Percentiles rank a stretch among this genome's conserved stretches.
These are phyloP conservation scores for Montipora capricornis DNA, from an alignment of 64 coral and sea anemone species.

Conservation along the genomic window DNA sequence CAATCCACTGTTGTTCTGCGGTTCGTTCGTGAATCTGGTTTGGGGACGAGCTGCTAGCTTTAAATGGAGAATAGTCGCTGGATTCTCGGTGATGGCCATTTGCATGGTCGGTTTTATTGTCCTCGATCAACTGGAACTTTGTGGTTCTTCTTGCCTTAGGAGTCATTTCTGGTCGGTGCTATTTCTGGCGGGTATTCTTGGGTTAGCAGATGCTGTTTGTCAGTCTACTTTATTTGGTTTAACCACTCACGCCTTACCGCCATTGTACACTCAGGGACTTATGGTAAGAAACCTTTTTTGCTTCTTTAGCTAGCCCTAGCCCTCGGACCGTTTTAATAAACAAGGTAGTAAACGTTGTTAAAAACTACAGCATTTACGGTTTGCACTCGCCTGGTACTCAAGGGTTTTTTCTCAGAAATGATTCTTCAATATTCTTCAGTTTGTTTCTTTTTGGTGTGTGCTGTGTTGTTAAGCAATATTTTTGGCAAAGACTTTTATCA, in stretches of 20 bases:
- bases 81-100: conserved; percentile 73
- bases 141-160: conserved; percentile 83
- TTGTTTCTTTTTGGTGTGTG: no score
- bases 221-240: conserved; percentile 93
- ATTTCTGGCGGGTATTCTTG: conserved; percentile 80
- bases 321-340: no score
- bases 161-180: conserved; percentile 91
- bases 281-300: conserved; percentile 65
- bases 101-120: conserved; percentile 87
- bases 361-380: no score
- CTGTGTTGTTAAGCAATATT: no score
- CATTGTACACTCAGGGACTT: conserved; percentile 90
- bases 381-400: no score
- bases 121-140: conserved; percentile 89
- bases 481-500: no score
- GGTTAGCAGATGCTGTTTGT: conserved; percentile 87
- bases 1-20: conserved; percentile 91
- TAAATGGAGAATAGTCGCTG: conserved; percentile 82
- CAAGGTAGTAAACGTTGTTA: no score
- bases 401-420: no score
- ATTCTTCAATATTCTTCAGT: no score
- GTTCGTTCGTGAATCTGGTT: conserved; percentile 88
- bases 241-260: conserved; percentile 89
- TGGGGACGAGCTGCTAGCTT: conserved; percentile 91
- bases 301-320: no score